These are phyloP conservation scores for Monoplex corrugatus DNA, from an alignment of 2,888 invertebrate species.

Conservation along the genomic window DNA sequence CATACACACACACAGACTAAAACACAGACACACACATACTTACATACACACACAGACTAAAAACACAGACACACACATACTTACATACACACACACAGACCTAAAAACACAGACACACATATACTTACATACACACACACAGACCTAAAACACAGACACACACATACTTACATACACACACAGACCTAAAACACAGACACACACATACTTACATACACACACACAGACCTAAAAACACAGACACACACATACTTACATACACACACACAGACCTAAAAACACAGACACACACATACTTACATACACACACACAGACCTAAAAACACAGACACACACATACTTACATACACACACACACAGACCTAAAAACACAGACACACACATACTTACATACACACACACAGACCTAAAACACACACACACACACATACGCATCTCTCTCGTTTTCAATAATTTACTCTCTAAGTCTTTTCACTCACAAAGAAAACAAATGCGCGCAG, in stretches of 20 bases:
- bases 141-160: neutral
- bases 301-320: conserved; percentile 5
- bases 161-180: neutral
- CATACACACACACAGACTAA: neutral
- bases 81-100: neutral
- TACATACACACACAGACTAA: too few species aligned
- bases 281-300: conserved; percentile 17
- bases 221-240: neutral
- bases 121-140: neutral
- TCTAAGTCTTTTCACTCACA: too few species aligned
- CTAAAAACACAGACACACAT: neutral
- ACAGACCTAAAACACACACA: neutral
- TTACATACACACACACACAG: too few species aligned
- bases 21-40: neutral
- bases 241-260: neutral
- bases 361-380: too few species aligned
- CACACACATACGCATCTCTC: too few species aligned
- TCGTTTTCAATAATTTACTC: too few species aligned
- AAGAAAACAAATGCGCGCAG: too few species aligned
- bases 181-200: neutral
- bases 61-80: neutral
- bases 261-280: neutral
- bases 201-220: neutral
- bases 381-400: neutral
- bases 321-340: neutral